Evolutionary conservation across 2,113 vertebrate genomes (phyloP), one percentile per base, ranked within the genome.

Genomic region (Gila orcuttii): DNA sequence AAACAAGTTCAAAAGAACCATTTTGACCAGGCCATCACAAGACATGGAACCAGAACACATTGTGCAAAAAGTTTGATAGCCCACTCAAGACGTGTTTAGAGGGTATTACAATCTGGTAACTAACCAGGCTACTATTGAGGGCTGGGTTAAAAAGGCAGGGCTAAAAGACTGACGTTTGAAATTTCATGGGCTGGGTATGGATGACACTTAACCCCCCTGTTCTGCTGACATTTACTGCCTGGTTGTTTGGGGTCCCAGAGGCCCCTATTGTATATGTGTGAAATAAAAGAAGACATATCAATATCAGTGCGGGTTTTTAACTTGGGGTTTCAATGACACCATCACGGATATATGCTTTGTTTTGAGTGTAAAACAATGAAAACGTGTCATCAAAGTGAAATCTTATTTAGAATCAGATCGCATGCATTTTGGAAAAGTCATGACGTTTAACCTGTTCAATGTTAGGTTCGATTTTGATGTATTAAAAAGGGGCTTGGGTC

Each of bases 211-310:
- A 73, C 82, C 47, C 33, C 23, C n/a, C 31, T 83, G 47, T 17
- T 73, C 33, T 73, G 68, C 68, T 73, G 68, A 83, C 82, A 73
- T 19, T 57, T n/a, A n/a, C 64, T 55, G 28, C 47, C 45, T 59
- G 21, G 23, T 59, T 57, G 68, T 83, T 59, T 73, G 66, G 66
- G 47, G 47, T 71, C 81, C 31, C 81, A 55, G 28, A 55, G 31
- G 42, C 66, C 81, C 80, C 79, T 68, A 21, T 42, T 45, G 64
- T 59, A 79, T 75, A 45, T 79, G 86, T 88, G 74, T 86, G 71
- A 89, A 79, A 25, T 42, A 28, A 19, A 0, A 19, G 64, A 11
- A n/a, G 50, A 31, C 64, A 59, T 17, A 52, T 33, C 28, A 36
- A 28, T 55, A 28, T 68, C 13, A 66, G 21, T n/a, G 80, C 50